phyloP scores from a whole-genome alignment of 1,140 invertebrate species.

The Eumaeus atala region DNA sequence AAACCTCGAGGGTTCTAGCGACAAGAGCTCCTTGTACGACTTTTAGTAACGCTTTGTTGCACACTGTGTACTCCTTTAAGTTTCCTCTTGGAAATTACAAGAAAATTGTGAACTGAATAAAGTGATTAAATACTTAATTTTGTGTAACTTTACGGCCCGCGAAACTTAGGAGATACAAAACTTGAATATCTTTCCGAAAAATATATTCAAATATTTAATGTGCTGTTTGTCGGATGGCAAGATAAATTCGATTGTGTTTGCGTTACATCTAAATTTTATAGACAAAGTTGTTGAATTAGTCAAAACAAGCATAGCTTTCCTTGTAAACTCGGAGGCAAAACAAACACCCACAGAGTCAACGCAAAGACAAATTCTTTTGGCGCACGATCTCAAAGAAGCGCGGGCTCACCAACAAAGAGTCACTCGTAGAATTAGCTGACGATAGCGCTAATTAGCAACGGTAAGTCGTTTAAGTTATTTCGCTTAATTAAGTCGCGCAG shows the following conservation, averaged over 20 bases:
- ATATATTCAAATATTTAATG: not conserved
- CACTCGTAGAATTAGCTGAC: constrained; percentile 66
- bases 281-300: constrained; percentile 22
- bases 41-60: constrained; percentile 43
- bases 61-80: constrained; percentile 32
- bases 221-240: not conserved
- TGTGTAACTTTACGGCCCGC: not conserved
- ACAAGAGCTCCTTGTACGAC: constrained; percentile 46
- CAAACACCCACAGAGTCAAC: constrained; percentile 65
- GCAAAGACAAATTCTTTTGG: constrained; percentile 71
- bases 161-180: not conserved
- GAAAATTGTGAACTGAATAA: constrained; percentile 13
- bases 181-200: not conserved
- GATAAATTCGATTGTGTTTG: not conserved
- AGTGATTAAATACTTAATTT: constrained; percentile 1
- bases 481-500: constrained; percentile 70
- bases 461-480: constrained; percentile 71
- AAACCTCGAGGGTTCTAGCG: constrained; percentile 47
- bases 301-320: constrained; percentile 38
- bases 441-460: constrained; percentile 69
- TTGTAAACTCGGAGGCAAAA: constrained; percentile 45
- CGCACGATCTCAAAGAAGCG: constrained; percentile 62
- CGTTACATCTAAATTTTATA: constrained; percentile 1
- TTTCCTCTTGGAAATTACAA: constrained; percentile 25
- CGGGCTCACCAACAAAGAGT: constrained; percentile 60